phyloP scores from a whole-genome alignment of 2,888 invertebrate species.

The Synergus japonicus region DNA sequence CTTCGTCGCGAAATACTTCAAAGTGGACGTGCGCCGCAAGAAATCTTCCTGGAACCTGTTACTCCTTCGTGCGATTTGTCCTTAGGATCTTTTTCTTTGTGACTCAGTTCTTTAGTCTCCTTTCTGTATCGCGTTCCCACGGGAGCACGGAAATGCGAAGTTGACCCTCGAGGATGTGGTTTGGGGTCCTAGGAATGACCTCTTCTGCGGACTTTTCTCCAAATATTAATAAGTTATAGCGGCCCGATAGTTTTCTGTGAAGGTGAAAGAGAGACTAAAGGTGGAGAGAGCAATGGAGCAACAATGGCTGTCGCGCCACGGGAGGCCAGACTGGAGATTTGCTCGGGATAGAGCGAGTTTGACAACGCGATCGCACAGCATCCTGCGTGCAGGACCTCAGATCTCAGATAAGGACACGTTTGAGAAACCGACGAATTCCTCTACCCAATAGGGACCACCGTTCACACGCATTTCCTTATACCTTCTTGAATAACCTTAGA shows the following conservation, averaged over 20 bases:
- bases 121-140: conserved; percentile 58
- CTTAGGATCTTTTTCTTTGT: conserved; percentile 60
- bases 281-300: conserved; percentile 56
- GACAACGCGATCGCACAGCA: conserved; percentile 72
- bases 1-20: conserved; percentile 59
- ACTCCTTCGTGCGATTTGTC: conserved; percentile 59
- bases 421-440: conserved; percentile 69
- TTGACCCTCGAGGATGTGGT: conserved; percentile 56
- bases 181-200: conserved; percentile 39
- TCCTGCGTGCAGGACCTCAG: conserved; percentile 62
- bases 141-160: conserved; percentile 58
- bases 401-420: conserved; percentile 70
- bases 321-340: conserved; percentile 69
- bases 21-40: conserved; percentile 60
- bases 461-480: conserved; percentile 69
- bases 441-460: conserved; percentile 58
- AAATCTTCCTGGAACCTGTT: conserved; percentile 66
- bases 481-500: conserved; percentile 56
- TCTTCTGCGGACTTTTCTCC: conserved; percentile 62
- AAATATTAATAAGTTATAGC: conserved; percentile 76
- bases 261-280: conserved; percentile 55
- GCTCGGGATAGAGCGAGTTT: conserved; percentile 74
- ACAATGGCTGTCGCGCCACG: conserved; percentile 73
- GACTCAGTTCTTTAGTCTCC: conserved; percentile 57
- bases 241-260: conserved; percentile 70